Conservation (phyloP, 1,140 invertebrate genomes). For the Dreissena rostriformis region DNA sequence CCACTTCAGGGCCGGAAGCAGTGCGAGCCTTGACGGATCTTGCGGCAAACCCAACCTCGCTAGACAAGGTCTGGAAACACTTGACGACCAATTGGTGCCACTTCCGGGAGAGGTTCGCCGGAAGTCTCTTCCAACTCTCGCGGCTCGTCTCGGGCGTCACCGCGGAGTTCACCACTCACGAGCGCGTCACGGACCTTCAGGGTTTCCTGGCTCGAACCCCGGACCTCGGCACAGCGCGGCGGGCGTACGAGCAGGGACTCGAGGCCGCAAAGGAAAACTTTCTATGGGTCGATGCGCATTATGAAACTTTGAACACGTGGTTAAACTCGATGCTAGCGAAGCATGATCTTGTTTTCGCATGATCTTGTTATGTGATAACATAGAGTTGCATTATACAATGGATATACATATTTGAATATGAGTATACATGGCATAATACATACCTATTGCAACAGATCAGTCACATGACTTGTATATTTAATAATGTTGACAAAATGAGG, state of each 20-base stretch:
- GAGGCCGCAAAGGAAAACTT: conserved; percentile 4
- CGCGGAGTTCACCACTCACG: neutral
- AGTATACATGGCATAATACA: too few species aligned
- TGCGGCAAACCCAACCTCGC: conserved; percentile 1
- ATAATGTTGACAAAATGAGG: too few species aligned
- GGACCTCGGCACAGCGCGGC: conserved; percentile 18
- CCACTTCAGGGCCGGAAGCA: conserved; percentile 13
- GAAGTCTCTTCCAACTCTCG: conserved; percentile 24
- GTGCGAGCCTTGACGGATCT: conserved; percentile 3
- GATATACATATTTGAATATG: too few species aligned
- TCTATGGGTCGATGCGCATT: neutral
- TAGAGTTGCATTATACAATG: too few species aligned
- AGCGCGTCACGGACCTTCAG: conserved; percentile 18
- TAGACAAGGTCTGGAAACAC: conserved; percentile 1
- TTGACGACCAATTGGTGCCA: conserved; percentile 15
- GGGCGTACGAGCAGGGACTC: conserved; percentile 23
- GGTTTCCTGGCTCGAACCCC: conserved; percentile 5
- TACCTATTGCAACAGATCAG: too few species aligned
- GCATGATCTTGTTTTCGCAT: too few species aligned
- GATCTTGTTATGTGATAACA: too few species aligned
- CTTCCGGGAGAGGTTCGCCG: conserved; percentile 21
- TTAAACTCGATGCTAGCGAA: neutral
- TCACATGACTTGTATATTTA: too few species aligned
- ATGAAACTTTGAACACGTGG: conserved; percentile 12
- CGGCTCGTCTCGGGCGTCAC: conserved; percentile 8